These are phyloP conservation scores for Pollimyrus isidori DNA, from an alignment of 2,113 vertebrate genomes.

Conservation along the genomic window DNA sequence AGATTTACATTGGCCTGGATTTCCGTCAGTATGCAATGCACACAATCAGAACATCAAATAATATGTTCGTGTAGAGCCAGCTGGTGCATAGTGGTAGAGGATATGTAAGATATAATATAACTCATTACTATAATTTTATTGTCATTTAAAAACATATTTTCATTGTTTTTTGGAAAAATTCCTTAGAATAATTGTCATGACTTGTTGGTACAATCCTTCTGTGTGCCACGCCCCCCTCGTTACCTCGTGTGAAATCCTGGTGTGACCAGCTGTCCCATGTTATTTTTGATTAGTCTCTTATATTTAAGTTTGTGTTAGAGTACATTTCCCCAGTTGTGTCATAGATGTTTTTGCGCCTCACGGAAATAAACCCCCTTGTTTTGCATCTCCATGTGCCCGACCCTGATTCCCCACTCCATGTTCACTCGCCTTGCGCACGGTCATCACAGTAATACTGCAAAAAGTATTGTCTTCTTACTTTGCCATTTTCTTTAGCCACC, in stretches of 20 bases:
- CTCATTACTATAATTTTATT: neutral
- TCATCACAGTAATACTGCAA: neutral
- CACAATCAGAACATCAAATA: neutral
- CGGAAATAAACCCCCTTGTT: too few species aligned
- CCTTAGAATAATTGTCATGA: neutral
- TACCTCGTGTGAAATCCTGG: too few species aligned
- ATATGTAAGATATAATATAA: neutral
- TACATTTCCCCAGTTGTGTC: too few species aligned
- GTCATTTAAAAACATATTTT: neutral
- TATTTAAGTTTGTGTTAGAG: too few species aligned
- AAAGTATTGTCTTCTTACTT: neutral
- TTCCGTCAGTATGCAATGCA: neutral
- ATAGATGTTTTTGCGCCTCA: too few species aligned
- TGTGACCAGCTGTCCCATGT: too few species aligned
- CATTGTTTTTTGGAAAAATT: neutral
- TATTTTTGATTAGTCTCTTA: too few species aligned
- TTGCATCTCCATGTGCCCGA: too few species aligned
- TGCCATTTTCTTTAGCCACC: neutral
- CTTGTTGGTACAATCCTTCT: too few species aligned
- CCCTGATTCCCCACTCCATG: too few species aligned
- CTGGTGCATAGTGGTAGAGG: neutral
- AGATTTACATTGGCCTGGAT: neutral
- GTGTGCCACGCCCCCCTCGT: too few species aligned
- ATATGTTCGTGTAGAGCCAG: neutral
- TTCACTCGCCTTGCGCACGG: too few species aligned